These are phyloP conservation scores for Himalopsyche tibetana DNA, from an alignment of 2,888 invertebrate species.

Conservation along the genomic window DNA sequence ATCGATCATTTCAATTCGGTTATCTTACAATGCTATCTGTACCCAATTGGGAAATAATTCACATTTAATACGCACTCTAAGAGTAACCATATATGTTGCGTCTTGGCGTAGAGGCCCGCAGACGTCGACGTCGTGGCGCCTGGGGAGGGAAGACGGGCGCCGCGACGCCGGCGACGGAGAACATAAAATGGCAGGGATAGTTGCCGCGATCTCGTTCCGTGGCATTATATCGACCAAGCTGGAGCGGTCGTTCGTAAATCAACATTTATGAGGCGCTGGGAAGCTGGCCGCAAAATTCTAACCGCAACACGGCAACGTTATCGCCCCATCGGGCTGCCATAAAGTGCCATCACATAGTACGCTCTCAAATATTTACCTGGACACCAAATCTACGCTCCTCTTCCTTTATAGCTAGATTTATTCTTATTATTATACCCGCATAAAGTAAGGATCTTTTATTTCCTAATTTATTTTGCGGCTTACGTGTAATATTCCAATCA, in stretches of 20 bases:
- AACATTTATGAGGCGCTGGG: constrained; percentile 54
- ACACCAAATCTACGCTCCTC: constrained; percentile 13
- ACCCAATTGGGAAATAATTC: neutral
- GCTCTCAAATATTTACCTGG: constrained; percentile 35
- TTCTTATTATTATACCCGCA: neutral
- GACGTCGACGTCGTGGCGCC: constrained; percentile 30
- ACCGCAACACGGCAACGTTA: constrained; percentile 26
- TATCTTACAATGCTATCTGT: neutral
- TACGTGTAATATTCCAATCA: neutral
- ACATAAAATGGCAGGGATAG: constrained; percentile 32
- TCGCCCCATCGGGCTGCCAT: constrained; percentile 40
- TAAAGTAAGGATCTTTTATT: neutral
- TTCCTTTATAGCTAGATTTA: neutral
- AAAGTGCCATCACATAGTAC: constrained; percentile 35
- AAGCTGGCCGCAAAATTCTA: constrained; percentile 45
- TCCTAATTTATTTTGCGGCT: no score
- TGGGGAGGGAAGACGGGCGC: neutral
- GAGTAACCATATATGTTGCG: constrained; percentile 9
- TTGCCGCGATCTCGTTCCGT: constrained; percentile 29
- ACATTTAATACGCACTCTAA: neutral
- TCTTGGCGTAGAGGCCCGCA: constrained; percentile 39
- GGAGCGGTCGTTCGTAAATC: constrained; percentile 56
- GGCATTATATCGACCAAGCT: constrained; percentile 55
- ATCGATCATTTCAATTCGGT: no score
- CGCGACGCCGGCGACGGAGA: constrained; percentile 12